phyloP scores from a whole-genome alignment of 2,113 vertebrate genomes.

The Falcunculus frontatus region DNA sequence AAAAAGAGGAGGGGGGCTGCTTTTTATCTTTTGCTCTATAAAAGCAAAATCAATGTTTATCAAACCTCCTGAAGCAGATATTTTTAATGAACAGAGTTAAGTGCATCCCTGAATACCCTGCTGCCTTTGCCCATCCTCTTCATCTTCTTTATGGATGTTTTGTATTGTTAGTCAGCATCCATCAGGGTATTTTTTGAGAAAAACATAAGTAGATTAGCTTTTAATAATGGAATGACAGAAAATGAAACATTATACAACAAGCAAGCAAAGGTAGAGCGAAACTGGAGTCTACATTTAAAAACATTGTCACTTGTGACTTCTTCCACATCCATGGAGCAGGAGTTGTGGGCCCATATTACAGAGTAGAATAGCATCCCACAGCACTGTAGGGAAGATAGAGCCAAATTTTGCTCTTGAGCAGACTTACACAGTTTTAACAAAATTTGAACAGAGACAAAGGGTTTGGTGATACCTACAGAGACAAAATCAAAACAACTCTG shows the following conservation, averaged over 20 bases:
- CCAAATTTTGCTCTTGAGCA: background rate
- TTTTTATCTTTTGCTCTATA: background rate
- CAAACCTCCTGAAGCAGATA: constrained; percentile 28
- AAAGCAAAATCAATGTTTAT: background rate
- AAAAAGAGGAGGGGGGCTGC: background rate
- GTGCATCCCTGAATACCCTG: background rate
- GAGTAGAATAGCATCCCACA: background rate
- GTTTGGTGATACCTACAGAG: background rate
- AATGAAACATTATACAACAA: background rate
- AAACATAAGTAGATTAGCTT: background rate
- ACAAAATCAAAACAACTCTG: background rate
- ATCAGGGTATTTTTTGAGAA: background rate
- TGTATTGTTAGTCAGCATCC: background rate
- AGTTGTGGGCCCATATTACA: background rate
- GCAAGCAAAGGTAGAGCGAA: background rate
- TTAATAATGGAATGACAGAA: background rate
- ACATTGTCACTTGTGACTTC: background rate
- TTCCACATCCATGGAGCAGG: background rate
- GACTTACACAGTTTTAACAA: background rate
- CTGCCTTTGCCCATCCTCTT: background rate
- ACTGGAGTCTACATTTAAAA: background rate
- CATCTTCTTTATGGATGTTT: background rate
- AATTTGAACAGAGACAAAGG: background rate
- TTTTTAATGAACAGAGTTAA: background rate
- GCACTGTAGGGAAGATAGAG: background rate